Evolutionary conservation across 2,113 vertebrate species (phyloP), one percentile per base, ranked within the genome.

Genomic region (Microtus oregoni): DNA sequence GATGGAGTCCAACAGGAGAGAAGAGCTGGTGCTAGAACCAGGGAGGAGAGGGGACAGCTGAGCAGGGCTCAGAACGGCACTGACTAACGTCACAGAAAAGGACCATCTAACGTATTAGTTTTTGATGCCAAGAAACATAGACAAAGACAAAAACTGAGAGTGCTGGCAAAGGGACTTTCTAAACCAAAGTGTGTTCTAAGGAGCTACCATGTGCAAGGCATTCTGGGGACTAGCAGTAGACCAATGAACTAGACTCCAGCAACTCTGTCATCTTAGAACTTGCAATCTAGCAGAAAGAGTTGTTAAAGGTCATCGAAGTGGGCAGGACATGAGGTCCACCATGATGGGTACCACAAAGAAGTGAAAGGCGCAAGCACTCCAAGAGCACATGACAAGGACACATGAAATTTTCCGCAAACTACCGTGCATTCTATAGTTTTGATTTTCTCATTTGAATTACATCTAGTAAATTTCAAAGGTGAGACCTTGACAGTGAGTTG

Each of bases 381-480:
- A 52, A 78, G 65, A 75, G 38, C 61, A 1, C 15, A 0, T 61
- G 13, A 35, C 9, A 58, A 22, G 68, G 77, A 4, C 12, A 58
- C 7, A 28, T 52, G 10, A 77, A 41, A 93, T 90, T 85, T 97
- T 83, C 65, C 55, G 70, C 55, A 73, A 76, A 67, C 32, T 24
- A 65, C 44, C 50, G 65, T 90, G 86, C 50, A 15, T 68, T 61
- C 32, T 79, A 1, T 35, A 47, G 52, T 38, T 95, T 58, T 61
- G 72, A 72, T 50, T 89, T 91, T 91, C 52, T 89, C 38, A 44
- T 67, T 65, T 93, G 75, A 91, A 82, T 50, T n/a, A 5, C 85
- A 3, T 90, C 24, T 35, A 32, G 17, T 89, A 61, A 83, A 22
- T 67, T 89, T 89, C 68, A 92, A 86, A 93, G 63, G 76, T 47